phyloP scores from a whole-genome alignment of 2,797 vertebrate species.

The Pseudochirops cupreus region DNA sequence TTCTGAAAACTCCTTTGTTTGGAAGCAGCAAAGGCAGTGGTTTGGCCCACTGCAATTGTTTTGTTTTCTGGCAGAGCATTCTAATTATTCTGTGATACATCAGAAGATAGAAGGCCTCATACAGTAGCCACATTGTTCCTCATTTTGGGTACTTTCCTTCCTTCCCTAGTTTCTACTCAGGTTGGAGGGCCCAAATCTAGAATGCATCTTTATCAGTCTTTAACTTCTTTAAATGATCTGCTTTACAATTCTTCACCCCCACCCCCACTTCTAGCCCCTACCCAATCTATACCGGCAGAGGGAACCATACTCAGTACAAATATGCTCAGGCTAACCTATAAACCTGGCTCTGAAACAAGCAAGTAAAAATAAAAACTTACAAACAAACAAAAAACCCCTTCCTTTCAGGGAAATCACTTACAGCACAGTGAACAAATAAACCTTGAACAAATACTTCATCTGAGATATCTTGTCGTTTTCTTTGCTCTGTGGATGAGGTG shows the following conservation, averaged over 20 bases:
- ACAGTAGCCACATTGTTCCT: constrained; percentile 71
- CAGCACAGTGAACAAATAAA: constrained; percentile 20
- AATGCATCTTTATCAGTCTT: neutral
- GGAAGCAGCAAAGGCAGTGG: constrained; percentile 34
- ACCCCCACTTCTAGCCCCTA: too few relatives aligned
- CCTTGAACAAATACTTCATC: neutral
- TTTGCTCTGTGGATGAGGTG: neutral
- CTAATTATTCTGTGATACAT: constrained; percentile 67
- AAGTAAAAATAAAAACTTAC: constrained; percentile 45
- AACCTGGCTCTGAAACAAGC: neutral
- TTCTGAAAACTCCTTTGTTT: constrained; percentile 70
- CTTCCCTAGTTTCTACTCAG: constrained; percentile 24
- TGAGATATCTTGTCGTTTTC: neutral
- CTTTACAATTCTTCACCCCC: neutral
- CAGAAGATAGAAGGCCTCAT: constrained; percentile 50
- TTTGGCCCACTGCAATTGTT: constrained; percentile 57
- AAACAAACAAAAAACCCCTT: neutral
- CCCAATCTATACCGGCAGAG: constrained; percentile 4
- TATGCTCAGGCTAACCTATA: neutral
- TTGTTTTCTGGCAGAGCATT: constrained; percentile 61
- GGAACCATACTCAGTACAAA: constrained; percentile 4
- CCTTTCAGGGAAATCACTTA: neutral
- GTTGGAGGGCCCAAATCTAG: neutral
- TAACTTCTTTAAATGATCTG: neutral
- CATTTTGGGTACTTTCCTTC: constrained; percentile 18